These are phyloP conservation scores for Cherax destructor DNA, from an alignment of 1,140 invertebrate species.

Conservation along the genomic window DNA sequence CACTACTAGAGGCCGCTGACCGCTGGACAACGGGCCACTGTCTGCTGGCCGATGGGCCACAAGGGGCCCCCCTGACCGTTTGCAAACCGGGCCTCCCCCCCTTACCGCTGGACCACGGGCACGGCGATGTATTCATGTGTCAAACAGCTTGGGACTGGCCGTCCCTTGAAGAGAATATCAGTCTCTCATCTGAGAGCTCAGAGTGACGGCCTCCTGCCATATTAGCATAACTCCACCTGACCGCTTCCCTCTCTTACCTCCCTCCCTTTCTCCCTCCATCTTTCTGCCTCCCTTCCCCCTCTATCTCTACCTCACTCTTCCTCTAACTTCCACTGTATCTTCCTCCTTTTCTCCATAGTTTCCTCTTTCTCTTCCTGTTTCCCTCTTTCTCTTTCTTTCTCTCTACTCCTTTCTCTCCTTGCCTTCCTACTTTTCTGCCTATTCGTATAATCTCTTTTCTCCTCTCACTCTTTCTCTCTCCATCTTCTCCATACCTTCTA, in stretches of 20 bases:
- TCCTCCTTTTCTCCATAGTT: neutral
- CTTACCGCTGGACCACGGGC: neutral
- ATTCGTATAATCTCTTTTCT: neutral
- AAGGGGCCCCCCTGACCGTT: no score
- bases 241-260: neutral
- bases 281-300: neutral
- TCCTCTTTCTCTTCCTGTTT: neutral
- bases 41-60: no score
- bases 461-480: neutral
- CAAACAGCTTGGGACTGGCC: conserved; percentile 43
- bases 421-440: neutral
- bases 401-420: no score
- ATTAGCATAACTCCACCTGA: conserved; percentile 52
- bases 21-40: no score
- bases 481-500: no score
- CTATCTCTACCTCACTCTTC: neutral
- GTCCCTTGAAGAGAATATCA: conserved; percentile 34
- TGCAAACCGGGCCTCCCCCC: neutral
- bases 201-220: conserved; percentile 55
- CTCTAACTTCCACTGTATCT: neutral
- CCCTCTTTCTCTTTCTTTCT: neutral
- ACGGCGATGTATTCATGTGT: conserved; percentile 49
- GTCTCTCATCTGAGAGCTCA: conserved; percentile 38
- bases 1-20: no score
- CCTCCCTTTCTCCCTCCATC: neutral